Base-by-base conservation (phyloP, 2,888 invertebrate genomes). In the Seira sanloemensis region DNA sequence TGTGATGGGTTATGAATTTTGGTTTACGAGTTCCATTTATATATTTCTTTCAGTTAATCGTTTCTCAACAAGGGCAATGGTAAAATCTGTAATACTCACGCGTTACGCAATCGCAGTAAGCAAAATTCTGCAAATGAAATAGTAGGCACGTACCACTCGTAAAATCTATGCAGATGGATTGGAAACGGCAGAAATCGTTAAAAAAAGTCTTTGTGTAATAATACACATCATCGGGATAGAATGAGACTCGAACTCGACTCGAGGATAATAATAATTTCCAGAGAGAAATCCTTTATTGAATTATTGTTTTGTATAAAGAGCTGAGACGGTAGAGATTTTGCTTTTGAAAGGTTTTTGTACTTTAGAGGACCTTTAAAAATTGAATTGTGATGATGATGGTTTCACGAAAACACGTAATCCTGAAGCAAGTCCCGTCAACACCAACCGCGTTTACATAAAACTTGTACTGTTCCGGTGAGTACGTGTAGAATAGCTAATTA, bases 71-170 rank as follows among this genome's bases (percentile, higher is more conserved):
- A n/a, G n/a, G n/a, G n/a, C n/a, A n/a, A n/a, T n/a, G n/a, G n/a
- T n/a, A n/a, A n/a, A n/a, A n/a, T n/a, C n/a, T n/a, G n/a, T n/a
- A n/a, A n/a, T n/a, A n/a, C n/a, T n/a, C n/a, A n/a, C n/a, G 37
- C 37, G n/a, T 58, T 58, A 58, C 58, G 58, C 58, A 58, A 58
- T 58, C 2, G n/a, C 7, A 58, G 9, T 58, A 9, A 18, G 7
- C 58, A 18, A 58, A 58, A 58, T 58, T 58, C 58, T 37, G 2
- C 58, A 58, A 58, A 18, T 58, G 58, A 16, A n/a, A 18, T 18
- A 58, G 58, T 58, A 58, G 58, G 58, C 58, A 58, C 58, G 58
- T 58, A 58, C n/a, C 58, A 18, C 58, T 58, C 58, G 58, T 58
- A 58, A 58, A 58, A 58, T 37, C 7, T 58, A 58, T 58, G 58